Conservation (phyloP, 2,888 invertebrate species). For the Acleris literana region DNA sequence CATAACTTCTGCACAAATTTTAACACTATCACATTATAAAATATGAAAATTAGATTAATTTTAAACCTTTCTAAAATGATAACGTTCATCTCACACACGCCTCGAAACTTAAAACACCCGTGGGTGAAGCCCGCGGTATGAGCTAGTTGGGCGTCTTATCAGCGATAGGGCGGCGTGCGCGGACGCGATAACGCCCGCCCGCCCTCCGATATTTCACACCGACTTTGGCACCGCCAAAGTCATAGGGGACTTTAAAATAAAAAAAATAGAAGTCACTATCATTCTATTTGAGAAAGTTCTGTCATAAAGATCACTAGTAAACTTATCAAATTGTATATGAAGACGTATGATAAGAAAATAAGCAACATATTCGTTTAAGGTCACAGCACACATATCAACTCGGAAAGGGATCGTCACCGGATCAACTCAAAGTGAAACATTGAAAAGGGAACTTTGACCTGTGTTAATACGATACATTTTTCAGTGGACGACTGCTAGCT, state of each 20-base stretch:
- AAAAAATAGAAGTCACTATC: neutral
- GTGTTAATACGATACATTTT: no score
- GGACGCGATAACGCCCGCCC: constrained; percentile 48
- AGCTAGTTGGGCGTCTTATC: constrained; percentile 32
- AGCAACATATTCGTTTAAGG: no score
- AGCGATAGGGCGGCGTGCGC: constrained; percentile 37
- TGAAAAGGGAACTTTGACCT: no score
- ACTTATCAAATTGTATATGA: no score
- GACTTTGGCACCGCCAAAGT: constrained; percentile 26
- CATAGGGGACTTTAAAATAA: constrained; percentile 5
- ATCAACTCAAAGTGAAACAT: no score
- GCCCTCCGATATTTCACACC: constrained; percentile 41
- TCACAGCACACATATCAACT: no score
- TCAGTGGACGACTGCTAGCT: no score
- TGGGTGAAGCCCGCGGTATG: constrained; percentile 3
- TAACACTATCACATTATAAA: no score
- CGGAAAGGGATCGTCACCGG: no score
- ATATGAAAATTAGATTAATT: neutral
- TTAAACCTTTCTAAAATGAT: neutral
- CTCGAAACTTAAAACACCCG: neutral
- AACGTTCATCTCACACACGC: neutral
- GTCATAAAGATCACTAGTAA: no score
- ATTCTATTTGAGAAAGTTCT: neutral
- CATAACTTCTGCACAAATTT: no score
- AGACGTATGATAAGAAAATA: no score